A percentile compares a stretch with the other conserved stretches of the same genome.
Evolutionary conservation across 2,888 invertebrate genomes (phyloP).

Genomic region (Entomobrya proxima): DNA sequence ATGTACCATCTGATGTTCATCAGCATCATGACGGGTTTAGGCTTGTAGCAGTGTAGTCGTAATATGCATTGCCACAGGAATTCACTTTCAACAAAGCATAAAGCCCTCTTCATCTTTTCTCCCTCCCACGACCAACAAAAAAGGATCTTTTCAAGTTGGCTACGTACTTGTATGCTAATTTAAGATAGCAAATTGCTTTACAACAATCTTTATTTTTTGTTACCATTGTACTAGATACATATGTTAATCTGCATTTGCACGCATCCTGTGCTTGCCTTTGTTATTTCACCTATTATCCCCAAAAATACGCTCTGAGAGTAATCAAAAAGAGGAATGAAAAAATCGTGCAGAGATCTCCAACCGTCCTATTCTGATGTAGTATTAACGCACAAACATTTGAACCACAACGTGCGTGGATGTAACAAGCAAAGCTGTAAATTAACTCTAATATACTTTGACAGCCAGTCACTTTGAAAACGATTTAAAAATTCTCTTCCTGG

Average conservation of each 20-base stretch:
- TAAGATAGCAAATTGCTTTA: constrained; percentile 1
- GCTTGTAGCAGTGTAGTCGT: neutral
- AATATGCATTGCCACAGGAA: neutral
- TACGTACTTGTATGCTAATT: neutral
- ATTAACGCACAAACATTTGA: neutral
- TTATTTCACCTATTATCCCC: neutral
- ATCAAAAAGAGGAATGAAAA: constrained; percentile 23
- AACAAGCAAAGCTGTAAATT: constrained; percentile 42
- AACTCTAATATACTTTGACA: constrained; percentile 39
- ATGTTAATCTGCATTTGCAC: constrained; percentile 10
- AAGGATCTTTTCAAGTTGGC: neutral
- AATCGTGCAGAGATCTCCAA: constrained; percentile 30
- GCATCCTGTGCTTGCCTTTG: neutral
- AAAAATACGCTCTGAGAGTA: neutral
- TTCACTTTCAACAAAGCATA: constrained; percentile 35
- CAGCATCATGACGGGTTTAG: neutral
- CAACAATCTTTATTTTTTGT: constrained; percentile 8
- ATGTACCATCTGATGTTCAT: constrained; percentile 4
- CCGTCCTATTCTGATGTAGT: constrained; percentile 9
- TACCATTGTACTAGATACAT: neutral
- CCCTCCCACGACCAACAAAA: constrained; percentile 29
- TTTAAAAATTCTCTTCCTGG: constrained; percentile 70
- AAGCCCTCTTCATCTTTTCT: constrained; percentile 43
- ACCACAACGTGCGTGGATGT: constrained; percentile 33
- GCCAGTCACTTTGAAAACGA: constrained; percentile 58